phyloP scores from a whole-genome alignment of 1,140 invertebrate species.

The Hylaeus volcanicus region DNA sequence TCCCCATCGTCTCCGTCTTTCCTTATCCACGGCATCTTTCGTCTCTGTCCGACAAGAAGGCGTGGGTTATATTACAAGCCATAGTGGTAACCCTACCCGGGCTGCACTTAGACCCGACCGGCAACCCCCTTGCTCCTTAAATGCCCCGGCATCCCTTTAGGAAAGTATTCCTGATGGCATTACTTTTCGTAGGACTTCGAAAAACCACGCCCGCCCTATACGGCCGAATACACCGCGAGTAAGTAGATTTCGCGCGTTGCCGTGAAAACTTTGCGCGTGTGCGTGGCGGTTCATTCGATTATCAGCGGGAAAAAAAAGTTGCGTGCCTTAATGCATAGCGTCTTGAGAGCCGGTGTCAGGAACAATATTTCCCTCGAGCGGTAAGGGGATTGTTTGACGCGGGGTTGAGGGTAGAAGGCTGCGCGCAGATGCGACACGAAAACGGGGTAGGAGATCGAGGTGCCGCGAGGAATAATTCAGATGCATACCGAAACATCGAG shows the following conservation, averaged over 20 bases:
- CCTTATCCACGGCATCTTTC: constrained; percentile 2
- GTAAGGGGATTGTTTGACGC: constrained; percentile 40
- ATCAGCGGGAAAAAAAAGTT: constrained; percentile 37
- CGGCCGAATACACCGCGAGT: constrained; percentile 1
- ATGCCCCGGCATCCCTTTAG: constrained; percentile 56
- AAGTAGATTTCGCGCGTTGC: constrained; percentile 56
- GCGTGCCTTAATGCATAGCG: constrained; percentile 34
- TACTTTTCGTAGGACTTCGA: constrained; percentile 54
- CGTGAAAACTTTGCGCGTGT: constrained; percentile 14
- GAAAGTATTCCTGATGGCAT: constrained; percentile 69
- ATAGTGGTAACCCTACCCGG: constrained; percentile 69
- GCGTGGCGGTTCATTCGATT: constrained; percentile 55
- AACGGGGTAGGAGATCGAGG: background rate
- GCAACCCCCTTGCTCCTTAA: constrained; percentile 49
- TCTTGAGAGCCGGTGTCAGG: constrained; percentile 34
- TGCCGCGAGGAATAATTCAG: background rate
- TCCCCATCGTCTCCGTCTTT: constrained; percentile 6
- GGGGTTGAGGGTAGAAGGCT: background rate
- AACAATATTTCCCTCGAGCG: constrained; percentile 32
- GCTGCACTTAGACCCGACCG: constrained; percentile 63
- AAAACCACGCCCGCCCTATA: background rate
- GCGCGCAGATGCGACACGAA: constrained; percentile 3
- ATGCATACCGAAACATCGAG: background rate
- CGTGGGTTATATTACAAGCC: constrained; percentile 67
- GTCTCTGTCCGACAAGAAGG: constrained; percentile 31